These are phyloP conservation scores for Eriocheir sinensis DNA, from an alignment of 1,140 invertebrate genomes.

Conservation along the genomic window DNA sequence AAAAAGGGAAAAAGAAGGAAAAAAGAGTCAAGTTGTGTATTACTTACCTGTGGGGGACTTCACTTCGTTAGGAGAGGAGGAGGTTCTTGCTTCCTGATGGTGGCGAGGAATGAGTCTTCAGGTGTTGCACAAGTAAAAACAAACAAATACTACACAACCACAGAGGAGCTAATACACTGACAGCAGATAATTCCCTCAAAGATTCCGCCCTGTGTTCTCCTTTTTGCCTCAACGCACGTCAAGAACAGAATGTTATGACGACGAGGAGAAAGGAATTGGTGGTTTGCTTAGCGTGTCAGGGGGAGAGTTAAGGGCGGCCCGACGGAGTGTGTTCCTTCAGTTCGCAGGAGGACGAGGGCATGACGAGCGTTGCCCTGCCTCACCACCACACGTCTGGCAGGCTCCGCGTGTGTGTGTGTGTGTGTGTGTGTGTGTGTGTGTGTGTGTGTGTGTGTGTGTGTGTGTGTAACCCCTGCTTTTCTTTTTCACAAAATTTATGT, in stretches of 20 bases:
- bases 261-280: no score
- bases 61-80: background rate
- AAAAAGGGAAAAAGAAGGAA: background rate
- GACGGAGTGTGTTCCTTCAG: background rate
- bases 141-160: no score
- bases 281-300: background rate
- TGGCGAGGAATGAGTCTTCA: no score
- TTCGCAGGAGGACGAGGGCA: background rate
- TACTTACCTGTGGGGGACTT: background rate
- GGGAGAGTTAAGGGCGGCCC: background rate
- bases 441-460: constrained; percentile 64
- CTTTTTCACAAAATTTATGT: constrained; percentile 77
- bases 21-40: background rate
- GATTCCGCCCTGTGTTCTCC: background rate
- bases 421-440: constrained; percentile 48
- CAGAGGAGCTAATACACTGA: no score
- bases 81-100: no score
- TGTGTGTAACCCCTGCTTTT: constrained; percentile 71
- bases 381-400: background rate
- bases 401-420: background rate
- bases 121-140: no score
- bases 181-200: no score
- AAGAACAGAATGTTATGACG: no score
- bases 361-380: background rate
- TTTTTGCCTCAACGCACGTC: background rate